phyloP scores from a whole-genome alignment of 2,113 vertebrate genomes.

The Ceratotherium simum region DNA sequence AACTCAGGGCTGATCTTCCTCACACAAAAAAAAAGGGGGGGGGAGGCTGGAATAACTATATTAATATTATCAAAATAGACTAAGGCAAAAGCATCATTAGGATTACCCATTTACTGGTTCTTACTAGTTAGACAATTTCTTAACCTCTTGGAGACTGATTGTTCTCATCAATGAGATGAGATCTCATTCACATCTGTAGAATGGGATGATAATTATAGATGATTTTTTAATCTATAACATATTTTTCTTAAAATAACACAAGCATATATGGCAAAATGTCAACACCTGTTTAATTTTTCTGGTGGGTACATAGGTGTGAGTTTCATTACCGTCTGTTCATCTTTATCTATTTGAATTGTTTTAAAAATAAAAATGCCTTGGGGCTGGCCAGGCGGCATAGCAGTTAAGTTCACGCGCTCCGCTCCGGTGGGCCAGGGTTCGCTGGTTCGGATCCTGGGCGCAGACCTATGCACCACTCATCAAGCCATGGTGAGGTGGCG shows the following conservation, averaged over 20 bases:
- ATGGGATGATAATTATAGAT: background rate
- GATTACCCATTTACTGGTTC: background rate
- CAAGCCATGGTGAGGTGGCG: too few relatives aligned
- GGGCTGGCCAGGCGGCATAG: too few relatives aligned
- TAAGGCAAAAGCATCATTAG: background rate
- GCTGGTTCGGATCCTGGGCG: too few relatives aligned
- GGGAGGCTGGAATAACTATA: background rate
- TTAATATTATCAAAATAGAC: background rate
- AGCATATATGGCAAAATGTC: background rate
- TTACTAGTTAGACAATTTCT: background rate
- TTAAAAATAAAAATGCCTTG: slow-evolving; percentile 11
- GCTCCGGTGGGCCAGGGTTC: too few relatives aligned
- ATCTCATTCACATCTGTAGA: background rate
- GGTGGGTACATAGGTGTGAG: background rate
- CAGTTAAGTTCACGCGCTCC: too few relatives aligned
- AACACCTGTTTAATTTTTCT: background rate
- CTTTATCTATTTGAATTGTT: background rate
- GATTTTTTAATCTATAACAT: background rate
- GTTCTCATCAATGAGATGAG: background rate
- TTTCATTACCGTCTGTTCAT: background rate
- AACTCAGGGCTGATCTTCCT: too few relatives aligned
- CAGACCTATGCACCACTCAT: too few relatives aligned
- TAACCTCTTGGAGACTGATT: background rate
- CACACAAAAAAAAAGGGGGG: too few relatives aligned
- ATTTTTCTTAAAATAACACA: slow-evolving; percentile 12